Conservation (phyloP, 1,140 invertebrate genomes). For the Drosophila rhopaloa region DNA sequence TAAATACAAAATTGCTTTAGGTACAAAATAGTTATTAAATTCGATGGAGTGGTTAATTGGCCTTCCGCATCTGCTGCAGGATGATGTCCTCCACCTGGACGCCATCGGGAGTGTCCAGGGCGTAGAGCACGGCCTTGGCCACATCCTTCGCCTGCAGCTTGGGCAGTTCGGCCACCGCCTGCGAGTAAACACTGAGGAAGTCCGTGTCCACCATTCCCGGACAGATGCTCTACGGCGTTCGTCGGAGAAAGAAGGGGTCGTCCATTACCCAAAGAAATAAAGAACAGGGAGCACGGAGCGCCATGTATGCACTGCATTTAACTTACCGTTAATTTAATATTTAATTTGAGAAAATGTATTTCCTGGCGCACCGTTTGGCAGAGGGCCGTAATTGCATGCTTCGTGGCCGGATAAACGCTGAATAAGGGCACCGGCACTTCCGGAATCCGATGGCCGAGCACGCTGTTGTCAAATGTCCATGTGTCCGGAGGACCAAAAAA, state of each 20-base stretch:
- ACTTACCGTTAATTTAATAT: conserved; percentile 86
- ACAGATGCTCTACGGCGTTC: conserved; percentile 85
- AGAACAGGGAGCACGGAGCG: not conserved
- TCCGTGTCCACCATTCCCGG: conserved; percentile 87
- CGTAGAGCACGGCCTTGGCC: conserved; percentile 85
- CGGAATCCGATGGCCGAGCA: conserved; percentile 85
- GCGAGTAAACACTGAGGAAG: conserved; percentile 84
- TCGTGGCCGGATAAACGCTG: conserved; percentile 87
- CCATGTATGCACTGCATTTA: conserved; percentile 76
- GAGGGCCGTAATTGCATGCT: conserved; percentile 86
- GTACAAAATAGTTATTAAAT: not conserved
- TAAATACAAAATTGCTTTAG: not conserved
- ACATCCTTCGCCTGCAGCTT: conserved; percentile 85
- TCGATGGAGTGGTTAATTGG: conserved; percentile 21
- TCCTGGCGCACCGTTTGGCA: conserved; percentile 87
- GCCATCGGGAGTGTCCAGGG: conserved; percentile 85
- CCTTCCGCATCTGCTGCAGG: conserved; percentile 72
- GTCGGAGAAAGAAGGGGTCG: conserved; percentile 13
- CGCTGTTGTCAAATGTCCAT: conserved; percentile 71
- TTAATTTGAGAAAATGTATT: conserved; percentile 85
- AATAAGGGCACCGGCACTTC: conserved; percentile 85
- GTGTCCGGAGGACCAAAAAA: not conserved
- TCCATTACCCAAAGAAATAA: conserved; percentile 16
- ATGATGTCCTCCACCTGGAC: conserved; percentile 85
- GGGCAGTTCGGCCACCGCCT: conserved; percentile 81